phyloP scores from a whole-genome alignment of 2,113 vertebrate genomes.

The Rhea pennata region DNA sequence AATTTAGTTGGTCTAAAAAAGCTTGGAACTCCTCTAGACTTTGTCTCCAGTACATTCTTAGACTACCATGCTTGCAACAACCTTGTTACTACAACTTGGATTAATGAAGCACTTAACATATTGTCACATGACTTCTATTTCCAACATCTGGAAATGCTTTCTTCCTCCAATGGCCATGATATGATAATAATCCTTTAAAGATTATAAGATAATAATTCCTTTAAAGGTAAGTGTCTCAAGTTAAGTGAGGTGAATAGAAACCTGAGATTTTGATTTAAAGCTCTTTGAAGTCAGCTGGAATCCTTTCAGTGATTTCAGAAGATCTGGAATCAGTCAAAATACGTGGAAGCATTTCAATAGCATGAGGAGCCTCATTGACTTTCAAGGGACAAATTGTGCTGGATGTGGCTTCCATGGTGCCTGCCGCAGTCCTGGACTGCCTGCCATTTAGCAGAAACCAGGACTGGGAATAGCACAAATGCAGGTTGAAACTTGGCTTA shows the following conservation, averaged over 20 bases:
- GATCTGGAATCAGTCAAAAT: not conserved
- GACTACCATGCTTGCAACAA: not conserved
- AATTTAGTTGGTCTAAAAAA: not conserved
- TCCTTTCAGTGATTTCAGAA: not conserved
- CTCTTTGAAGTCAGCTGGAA: not conserved
- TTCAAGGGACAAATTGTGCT: not conserved
- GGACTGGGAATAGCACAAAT: not conserved
- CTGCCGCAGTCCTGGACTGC: not conserved
- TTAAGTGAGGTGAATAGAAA: not conserved
- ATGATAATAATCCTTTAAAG: not conserved
- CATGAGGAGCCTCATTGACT: accelerated
- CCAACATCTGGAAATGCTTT: not conserved
- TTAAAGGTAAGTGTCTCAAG: not conserved
- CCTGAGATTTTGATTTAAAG: not conserved
- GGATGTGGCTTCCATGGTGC: not conserved
- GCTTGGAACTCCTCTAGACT: not conserved
- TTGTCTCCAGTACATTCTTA: not conserved
- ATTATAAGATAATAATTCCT: not conserved
- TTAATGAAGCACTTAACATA: not conserved
- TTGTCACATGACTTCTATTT: not conserved
- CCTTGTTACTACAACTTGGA: not conserved
- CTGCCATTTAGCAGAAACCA: not conserved
- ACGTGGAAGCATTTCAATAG: not conserved
- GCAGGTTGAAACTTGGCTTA: not conserved
- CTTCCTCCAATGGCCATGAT: not conserved